Evolutionary conservation across 2,113 vertebrate genomes (phyloP), one percentile per base, ranked within the genome.

Genomic region (Theristicus caerulescens): DNA sequence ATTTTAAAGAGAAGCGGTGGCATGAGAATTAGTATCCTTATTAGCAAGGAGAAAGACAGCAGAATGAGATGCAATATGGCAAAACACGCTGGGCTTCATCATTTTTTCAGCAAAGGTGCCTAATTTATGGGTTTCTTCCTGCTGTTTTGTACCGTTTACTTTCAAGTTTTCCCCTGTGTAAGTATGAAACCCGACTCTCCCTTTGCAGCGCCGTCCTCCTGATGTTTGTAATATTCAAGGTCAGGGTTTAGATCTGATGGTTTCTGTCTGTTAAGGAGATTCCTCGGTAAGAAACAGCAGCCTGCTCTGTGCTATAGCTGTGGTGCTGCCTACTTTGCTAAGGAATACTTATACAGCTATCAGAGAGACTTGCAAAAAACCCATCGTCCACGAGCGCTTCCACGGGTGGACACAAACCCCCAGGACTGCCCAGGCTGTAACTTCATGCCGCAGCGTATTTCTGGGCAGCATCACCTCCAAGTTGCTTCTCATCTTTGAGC

Each of bases 371-470:
- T 4, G 19, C 55, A 44, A 19, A 74, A 38, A 42, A 32, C 54
- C 52, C 20, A 22, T 9, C 67, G 59, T 42, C 57, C 69, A 18
- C 0, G 14, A 93, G 65, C 24, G 16, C 10, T 47, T 82, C 49
- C 54, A 72, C 71, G 57, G 9, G 10, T n/a, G 51, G 19, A 49
- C 59, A 70, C 69, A 67, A 62, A 12, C 9, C 36, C 17, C 31
- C 0, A 4, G 16, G 26, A 6, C 47, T 42, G 55, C 34, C 18
- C 1, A 0, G 29, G 40, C 77, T 5, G 21, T 31, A 22, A 36
- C 38, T 26, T 47, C 21, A 20, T 2, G 13, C 81, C 65, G 52
- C 54, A 40, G 19, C 1, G 1, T 26, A 10, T 49, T 86, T 54
- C 46, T 36, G 65, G 69, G 46, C 47, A 85, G 74, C 34, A 51